These are phyloP conservation scores for Ennomos erosarius DNA, from an alignment of 2,888 invertebrate species.

Conservation along the genomic window DNA sequence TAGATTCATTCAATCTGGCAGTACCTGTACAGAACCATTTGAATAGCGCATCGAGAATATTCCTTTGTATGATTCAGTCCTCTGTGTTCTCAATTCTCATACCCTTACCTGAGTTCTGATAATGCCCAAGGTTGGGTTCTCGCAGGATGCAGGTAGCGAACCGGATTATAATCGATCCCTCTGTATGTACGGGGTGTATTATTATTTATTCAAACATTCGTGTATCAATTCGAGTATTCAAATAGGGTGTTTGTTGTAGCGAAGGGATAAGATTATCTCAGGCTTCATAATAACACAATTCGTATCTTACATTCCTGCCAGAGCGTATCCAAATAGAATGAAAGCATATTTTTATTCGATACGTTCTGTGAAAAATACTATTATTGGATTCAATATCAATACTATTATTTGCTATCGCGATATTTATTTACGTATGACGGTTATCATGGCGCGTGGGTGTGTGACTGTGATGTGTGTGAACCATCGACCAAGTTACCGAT, in stretches of 20 bases:
- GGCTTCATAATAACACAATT: conserved; percentile 9
- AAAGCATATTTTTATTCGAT: conserved; percentile 1
- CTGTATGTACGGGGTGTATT: conserved; percentile 51
- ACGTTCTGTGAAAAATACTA: conserved; percentile 4
- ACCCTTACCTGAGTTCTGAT: conserved; percentile 72
- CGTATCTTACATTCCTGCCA: conserved; percentile 8
- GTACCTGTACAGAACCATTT: conserved; percentile 49
- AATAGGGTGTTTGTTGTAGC: conserved; percentile 22
- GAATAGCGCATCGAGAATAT: conserved; percentile 55
- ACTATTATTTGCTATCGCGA: conserved; percentile 21
- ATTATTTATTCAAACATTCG: conserved; percentile 37
- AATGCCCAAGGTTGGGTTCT: conserved; percentile 60
- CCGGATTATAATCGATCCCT: conserved; percentile 68
- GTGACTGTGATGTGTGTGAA: conserved; percentile 48
- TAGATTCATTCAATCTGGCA: conserved; percentile 53
- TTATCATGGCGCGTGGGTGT: conserved; percentile 53
- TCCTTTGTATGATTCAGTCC: conserved; percentile 40
- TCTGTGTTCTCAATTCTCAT: conserved; percentile 21
- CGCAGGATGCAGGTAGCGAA: conserved; percentile 77
- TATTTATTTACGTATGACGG: conserved; percentile 18
- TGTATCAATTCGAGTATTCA: conserved; percentile 24
- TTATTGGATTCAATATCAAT: conserved; percentile 18
- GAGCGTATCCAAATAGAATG: not conserved
- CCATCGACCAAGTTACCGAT: conserved; percentile 49
- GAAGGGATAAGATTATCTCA: conserved; percentile 25